These are phyloP conservation scores for Patiria miniata DNA, from an alignment of 35 echinoderm and acorn worm species.

Conservation along the genomic window DNA sequence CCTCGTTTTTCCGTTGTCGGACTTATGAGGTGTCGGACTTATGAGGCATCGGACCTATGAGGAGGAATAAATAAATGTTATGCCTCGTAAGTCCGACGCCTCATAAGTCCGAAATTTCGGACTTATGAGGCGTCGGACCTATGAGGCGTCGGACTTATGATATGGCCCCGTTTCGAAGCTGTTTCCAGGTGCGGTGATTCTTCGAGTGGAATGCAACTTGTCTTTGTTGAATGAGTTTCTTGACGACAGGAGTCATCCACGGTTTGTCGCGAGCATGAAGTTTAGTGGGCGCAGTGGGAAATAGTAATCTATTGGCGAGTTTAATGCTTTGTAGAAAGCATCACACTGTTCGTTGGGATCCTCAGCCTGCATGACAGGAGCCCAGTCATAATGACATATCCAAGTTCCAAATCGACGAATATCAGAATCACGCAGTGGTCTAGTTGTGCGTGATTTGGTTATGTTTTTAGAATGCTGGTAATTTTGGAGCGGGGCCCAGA, in stretches of 20 bases:
- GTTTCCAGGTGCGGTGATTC: not conserved
- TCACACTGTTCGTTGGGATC: slow-evolving; percentile 7
- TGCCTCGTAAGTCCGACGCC: too few relatives aligned
- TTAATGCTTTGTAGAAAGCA: too few relatives aligned
- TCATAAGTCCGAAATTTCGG: too few relatives aligned
- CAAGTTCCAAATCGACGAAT: not conserved
- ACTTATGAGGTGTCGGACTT: too few relatives aligned
- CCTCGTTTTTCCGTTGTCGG: too few relatives aligned
- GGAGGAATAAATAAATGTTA: too few relatives aligned
- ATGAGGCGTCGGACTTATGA: too few relatives aligned
- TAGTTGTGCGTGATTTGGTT: not conserved
- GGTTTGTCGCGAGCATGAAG: slow-evolving; percentile 12
- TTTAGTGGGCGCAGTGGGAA: not conserved
- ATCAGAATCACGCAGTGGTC: not conserved
- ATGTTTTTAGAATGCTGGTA: not conserved
- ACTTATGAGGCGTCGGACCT: too few relatives aligned
- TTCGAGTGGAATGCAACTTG: slow-evolving; percentile 5
- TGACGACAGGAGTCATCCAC: slow-evolving; percentile 35
- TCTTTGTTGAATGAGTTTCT: not conserved
- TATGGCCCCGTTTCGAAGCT: too few relatives aligned
- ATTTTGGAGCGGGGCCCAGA: not conserved
- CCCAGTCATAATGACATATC: too few relatives aligned
- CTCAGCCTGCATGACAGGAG: not conserved
- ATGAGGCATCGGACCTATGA: too few relatives aligned
- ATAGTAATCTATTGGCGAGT: not conserved